phyloP scores from a whole-genome alignment of 1,140 invertebrate genomes.

The Neotoxoptera formosana region DNA sequence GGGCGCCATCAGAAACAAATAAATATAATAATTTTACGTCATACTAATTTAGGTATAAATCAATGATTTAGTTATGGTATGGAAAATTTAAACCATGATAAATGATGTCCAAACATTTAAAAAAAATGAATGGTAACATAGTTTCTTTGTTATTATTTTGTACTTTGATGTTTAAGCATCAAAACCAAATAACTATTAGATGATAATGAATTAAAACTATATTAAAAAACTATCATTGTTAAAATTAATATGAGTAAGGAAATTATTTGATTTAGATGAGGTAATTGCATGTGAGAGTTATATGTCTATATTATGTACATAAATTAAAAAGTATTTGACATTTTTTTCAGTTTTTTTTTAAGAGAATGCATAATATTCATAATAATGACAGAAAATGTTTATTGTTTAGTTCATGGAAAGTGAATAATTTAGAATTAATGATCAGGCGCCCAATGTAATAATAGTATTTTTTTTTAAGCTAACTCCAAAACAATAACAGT shows the following conservation, averaged over 20 bases:
- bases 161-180: background rate
- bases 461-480: conserved; percentile 29
- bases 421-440: background rate
- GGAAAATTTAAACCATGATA: background rate
- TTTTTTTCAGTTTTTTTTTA: background rate
- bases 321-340: background rate
- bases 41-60: background rate
- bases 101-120: conserved; percentile 5
- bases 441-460: conserved; percentile 1
- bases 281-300: background rate
- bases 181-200: background rate
- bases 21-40: background rate
- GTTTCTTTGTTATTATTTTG: background rate
- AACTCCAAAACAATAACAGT: conserved; percentile 15
- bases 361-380: background rate
- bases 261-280: background rate
- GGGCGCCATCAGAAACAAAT: background rate
- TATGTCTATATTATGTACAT: background rate
- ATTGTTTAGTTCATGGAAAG: background rate
- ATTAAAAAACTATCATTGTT: background rate
- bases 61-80: background rate
- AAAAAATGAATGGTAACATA: background rate
- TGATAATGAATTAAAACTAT: background rate
- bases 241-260: background rate
- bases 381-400: background rate